Percentiles rank a stretch among this genome's conserved stretches.
These are phyloP conservation scores for Polypterus senegalus DNA, from an alignment of 2,113 vertebrate genomes.

Conservation along the genomic window DNA sequence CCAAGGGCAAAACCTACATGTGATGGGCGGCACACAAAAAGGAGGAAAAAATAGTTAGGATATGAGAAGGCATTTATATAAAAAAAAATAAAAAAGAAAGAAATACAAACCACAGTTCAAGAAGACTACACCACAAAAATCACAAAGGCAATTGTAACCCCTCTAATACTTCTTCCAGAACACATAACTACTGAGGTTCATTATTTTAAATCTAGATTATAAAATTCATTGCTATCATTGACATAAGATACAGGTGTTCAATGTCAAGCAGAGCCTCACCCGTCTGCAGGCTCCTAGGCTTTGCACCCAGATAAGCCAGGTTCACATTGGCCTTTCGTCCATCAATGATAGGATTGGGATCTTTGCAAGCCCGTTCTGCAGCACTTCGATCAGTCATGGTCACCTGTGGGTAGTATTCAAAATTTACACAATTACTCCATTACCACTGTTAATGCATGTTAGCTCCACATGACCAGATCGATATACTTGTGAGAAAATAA, in stretches of 20 bases:
- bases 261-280: slow-evolving; percentile 47
- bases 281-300: slow-evolving; percentile 84
- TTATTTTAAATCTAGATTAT: too few relatives aligned
- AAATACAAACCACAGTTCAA: too few relatives aligned
- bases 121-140: too few relatives aligned
- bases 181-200: too few relatives aligned
- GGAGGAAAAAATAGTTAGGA: background rate
- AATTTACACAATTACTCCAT: background rate
- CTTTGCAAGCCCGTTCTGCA: slow-evolving; percentile 87
- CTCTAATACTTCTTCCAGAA: too few relatives aligned
- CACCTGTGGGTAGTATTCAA: slow-evolving; percentile 50
- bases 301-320: slow-evolving; percentile 89
- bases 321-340: slow-evolving; percentile 95
- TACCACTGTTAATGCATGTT: too few relatives aligned
- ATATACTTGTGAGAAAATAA: too few relatives aligned
- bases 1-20: slow-evolving; percentile 75
- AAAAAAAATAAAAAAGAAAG: background rate
- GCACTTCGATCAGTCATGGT: slow-evolving; percentile 85
- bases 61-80: background rate
- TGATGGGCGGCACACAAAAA: slow-evolving; percentile 26
- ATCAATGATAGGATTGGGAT: slow-evolving; percentile 94
- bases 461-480: too few relatives aligned
- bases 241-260: too few relatives aligned
- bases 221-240: too few relatives aligned
- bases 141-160: too few relatives aligned